These are phyloP conservation scores for Azemiops feae DNA, from an alignment of 2,113 vertebrate species.

Conservation along the genomic window DNA sequence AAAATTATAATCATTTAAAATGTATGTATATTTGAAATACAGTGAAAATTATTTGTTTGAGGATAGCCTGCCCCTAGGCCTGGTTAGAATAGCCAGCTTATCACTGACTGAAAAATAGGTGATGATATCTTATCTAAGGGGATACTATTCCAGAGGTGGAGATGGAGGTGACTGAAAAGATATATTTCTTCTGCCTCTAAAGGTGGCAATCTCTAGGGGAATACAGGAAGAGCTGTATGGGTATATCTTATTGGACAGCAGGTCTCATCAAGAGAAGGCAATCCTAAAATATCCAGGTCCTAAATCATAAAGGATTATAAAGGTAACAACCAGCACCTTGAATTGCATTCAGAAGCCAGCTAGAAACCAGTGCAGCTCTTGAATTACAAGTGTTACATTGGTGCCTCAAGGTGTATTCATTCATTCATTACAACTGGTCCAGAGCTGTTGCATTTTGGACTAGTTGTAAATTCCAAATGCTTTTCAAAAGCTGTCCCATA, in stretches of 20 bases:
- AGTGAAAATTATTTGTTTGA: not conserved
- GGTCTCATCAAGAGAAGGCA: not conserved
- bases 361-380: not conserved
- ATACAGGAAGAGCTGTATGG: not conserved
- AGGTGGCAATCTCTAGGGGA: not conserved
- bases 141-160: not conserved
- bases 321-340: not conserved
- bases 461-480: not conserved
- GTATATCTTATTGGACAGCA: not conserved
- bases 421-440: not conserved
- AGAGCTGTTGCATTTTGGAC: not conserved
- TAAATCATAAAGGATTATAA: not conserved
- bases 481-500: not conserved
- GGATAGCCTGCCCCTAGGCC: not conserved
- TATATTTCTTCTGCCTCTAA: not conserved
- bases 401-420: not conserved
- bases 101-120: not conserved
- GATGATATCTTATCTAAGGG: not conserved
- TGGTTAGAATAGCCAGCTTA: not conserved
- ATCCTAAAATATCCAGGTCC: not conserved
- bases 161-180: not conserved
- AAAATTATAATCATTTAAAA: not conserved
- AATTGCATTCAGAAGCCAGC: not conserved
- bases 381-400: not conserved
- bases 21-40: not conserved